Evolutionary conservation across 2,113 vertebrate genomes (phyloP), one percentile per base, ranked within the genome.

Genomic region (Azemiops feae): DNA sequence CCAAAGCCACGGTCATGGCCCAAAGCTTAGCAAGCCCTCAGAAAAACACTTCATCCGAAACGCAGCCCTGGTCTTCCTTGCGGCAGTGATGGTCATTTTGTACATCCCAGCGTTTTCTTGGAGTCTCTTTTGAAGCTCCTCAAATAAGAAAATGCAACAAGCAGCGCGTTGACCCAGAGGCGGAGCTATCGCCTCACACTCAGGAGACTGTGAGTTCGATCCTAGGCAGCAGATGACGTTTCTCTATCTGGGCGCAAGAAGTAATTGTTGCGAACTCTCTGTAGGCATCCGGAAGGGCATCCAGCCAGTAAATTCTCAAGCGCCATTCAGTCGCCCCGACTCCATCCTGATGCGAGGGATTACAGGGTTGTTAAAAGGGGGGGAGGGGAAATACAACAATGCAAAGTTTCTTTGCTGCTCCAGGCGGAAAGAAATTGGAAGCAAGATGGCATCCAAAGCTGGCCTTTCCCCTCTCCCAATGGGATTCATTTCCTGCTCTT

Each of bases 1-100:
- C 96, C 97, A 96, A 96, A 96, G 93, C 94, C 98, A 22, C 39
- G 99, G 99, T 43, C 98, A 98, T 0, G 98, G 98, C 86, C 96
- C 90, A 89, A 98, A 96, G 88, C 85, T 85, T 1, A 93, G 89
- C 2, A 87, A 18, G 22, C 95, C 93, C 0, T 93, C 93, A 4
- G 0, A 94, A 1, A 54, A 50, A 85, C 92, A 69, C 43, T 93
- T 97, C 7, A 4, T 98, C 0, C 94, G 98, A 54, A 95, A 97
- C 55, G 43, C 95, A 8, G 94, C 98, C 4, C n/a, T 98, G 55
- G n/a, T 98, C 55, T 92, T 97, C 11, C 95, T 98, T 60, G 88
- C 98, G 87, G 92, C 95, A 4, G 95, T 96, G 2, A 93, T 97
- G 30, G 20, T 95, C 20, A 93, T 99, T 11, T 97, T 96, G 0